Conservation (phyloP, 2,797 vertebrate species). For the Gymnoscopelus braueri region DNA sequence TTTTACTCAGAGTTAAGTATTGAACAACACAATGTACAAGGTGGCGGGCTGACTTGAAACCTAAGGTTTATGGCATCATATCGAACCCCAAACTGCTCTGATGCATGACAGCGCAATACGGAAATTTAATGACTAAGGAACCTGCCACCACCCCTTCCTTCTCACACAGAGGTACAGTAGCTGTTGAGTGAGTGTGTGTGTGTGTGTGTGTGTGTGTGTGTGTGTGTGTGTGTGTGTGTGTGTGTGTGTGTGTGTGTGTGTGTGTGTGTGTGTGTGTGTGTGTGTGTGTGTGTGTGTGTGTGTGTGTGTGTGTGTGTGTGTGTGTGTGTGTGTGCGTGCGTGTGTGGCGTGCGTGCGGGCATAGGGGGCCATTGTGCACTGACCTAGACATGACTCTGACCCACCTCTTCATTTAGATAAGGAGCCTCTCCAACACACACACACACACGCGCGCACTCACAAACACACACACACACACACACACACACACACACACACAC, state of each 20-base stretch:
- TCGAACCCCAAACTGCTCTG: too few relatives aligned
- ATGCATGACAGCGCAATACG: too few relatives aligned
- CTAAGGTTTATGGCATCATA: too few relatives aligned
- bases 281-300: conserved; percentile 1
- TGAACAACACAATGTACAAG: too few relatives aligned
- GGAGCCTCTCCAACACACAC: conserved; percentile 4
- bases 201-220: conserved; percentile 4
- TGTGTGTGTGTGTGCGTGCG: conserved; percentile 36
- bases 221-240: not conserved
- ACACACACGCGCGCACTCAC: conserved; percentile 5
- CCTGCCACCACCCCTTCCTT: too few relatives aligned
- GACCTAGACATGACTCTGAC: conserved; percentile 63
- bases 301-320: conserved; percentile 3
- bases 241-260: not conserved
- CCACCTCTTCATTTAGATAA: conserved; percentile 60
- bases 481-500: conserved; percentile 17
- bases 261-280: conserved; percentile 5
- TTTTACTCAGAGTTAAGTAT: too few relatives aligned
- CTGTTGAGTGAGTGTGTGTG: conserved; percentile 6
- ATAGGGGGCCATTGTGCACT: conserved; percentile 11
- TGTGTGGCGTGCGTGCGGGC: conserved; percentile 39
- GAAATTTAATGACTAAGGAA: too few relatives aligned
- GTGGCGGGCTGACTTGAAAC: too few relatives aligned
- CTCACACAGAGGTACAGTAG: too few relatives aligned
- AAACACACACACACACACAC: conserved; percentile 21